Evolutionary conservation across 2,113 vertebrate species (phyloP), one percentile per base, ranked within the genome.

Genomic region (Chitala chitala): DNA sequence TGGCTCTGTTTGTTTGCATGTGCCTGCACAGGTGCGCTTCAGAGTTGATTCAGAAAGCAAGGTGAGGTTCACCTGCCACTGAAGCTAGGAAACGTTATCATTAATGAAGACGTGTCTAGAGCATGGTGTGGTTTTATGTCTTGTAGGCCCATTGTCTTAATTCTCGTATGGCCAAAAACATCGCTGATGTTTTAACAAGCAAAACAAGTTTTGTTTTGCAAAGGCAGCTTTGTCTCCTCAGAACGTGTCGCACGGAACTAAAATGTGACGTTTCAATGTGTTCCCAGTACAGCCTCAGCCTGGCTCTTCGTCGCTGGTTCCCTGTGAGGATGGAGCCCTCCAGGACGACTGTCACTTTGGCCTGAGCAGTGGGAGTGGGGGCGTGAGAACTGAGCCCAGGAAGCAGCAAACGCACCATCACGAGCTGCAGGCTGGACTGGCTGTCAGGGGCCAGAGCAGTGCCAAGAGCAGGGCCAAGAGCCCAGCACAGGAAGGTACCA

Each of bases 361-460:
- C 78, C 81, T 92, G 84, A 91, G 82, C 83, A 91, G 88, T 44
- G 89, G 90, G 0, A 29, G 2, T n/a, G 20, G 20, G 8, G 81
- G 77, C 0, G 8, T 56, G 0, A 82, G 83, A 65, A 71, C 86
- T 42, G 91, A 94, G 69, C 89, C 82, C 74, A 88, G 80, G 85
- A 94, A 86, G 80, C 88, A 92, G 75, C 88, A 89, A 0, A 85
- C 93, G 71, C 93, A 92, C 82, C 94, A 96, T 6, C 92, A 95
- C 84, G 95, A 94, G 84, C 87, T 99, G 93, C 95, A 98, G 80
- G 83, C 86, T 98, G 74, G 92, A 93, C 84, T 98, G 85, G 98
- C 95, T 0, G 94, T 99, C 75, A 94, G 90, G 90, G 96, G 91
- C 17, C 92, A 91, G 82, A 87, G 87, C 89, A 95, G 91, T 89